These are phyloP conservation scores for Pseudopipra pipra DNA, from an alignment of 2,113 vertebrate species.

Conservation along the genomic window DNA sequence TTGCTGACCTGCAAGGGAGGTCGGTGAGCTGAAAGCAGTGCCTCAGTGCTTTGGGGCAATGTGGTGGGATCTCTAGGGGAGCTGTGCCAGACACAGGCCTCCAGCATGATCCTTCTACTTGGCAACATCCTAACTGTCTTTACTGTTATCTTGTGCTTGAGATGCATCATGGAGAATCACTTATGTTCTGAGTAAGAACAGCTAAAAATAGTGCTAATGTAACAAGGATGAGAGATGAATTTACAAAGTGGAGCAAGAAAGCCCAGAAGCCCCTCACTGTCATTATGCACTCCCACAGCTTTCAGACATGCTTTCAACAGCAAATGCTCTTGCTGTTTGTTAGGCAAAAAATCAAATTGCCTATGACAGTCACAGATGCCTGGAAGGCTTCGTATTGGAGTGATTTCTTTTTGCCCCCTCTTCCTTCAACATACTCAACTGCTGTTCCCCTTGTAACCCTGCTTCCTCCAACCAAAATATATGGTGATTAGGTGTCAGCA, in stretches of 20 bases:
- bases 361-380: background rate
- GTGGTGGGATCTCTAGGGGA: background rate
- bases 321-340: slow-evolving; percentile 5
- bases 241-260: slow-evolving; percentile 4
- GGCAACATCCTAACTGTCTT: background rate
- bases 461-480: background rate
- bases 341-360: background rate
- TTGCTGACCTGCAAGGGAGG: background rate
- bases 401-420: background rate
- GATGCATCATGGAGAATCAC: background rate
- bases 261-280: slow-evolving; percentile 8
- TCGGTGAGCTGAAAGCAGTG: background rate
- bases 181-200: slow-evolving; percentile 9
- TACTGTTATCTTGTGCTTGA: background rate
- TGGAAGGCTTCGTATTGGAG: background rate
- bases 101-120: background rate
- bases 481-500: background rate
- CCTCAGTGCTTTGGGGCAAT: background rate
- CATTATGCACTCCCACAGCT: background rate
- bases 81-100: background rate
- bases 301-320: background rate
- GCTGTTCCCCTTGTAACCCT: background rate
- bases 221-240: background rate
- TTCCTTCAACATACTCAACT: background rate
- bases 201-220: slow-evolving; percentile 40